Percentiles rank a stretch among this genome's conserved stretches.
Conservation (phyloP, 2,113 vertebrate species). For the Lampris megalopsis region DNA sequence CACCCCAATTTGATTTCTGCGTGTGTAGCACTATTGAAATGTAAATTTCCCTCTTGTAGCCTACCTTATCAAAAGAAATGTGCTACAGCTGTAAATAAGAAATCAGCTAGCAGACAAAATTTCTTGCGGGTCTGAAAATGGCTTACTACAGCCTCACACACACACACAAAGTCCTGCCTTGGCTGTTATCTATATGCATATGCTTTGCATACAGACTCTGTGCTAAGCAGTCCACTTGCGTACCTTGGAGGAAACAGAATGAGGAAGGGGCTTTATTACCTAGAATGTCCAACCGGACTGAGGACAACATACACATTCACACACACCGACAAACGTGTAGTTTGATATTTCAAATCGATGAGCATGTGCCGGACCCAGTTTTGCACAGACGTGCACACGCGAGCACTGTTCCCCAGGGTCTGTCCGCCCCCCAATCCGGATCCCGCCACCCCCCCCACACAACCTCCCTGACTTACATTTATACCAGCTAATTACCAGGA, state of each 20-base stretch:
- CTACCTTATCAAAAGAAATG: conserved; percentile 57
- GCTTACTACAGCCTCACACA: conserved; percentile 14
- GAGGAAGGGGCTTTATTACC: conserved; percentile 17
- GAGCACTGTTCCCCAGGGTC: background rate
- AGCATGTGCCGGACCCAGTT: background rate
- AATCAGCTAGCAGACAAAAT: conserved; percentile 37
- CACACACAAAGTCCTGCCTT: conserved; percentile 9
- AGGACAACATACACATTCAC: conserved; percentile 25
- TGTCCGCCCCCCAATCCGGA: no score
- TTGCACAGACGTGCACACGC: no score
- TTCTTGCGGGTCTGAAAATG: conserved; percentile 21
- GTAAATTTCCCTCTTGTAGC: conserved; percentile 46
- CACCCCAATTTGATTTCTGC: conserved; percentile 44
- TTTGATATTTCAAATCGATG: conserved; percentile 56
- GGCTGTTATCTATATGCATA: conserved; percentile 50
- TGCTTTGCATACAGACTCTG: conserved; percentile 10
- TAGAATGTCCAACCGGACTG: background rate
- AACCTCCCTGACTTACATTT: conserved; percentile 48
- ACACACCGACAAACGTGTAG: conserved; percentile 39
- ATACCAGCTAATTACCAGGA: conserved; percentile 59
- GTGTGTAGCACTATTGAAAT: conserved; percentile 54
- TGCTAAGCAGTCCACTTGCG: conserved; percentile 37
- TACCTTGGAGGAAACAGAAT: conserved; percentile 25
- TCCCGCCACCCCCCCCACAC: conserved; percentile 15
- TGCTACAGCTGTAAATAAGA: conserved; percentile 54